Evolutionary conservation across 2,888 invertebrate genomes (phyloP), one percentile per base, ranked within the genome.

Genomic region (Aporophyla nigra): DNA sequence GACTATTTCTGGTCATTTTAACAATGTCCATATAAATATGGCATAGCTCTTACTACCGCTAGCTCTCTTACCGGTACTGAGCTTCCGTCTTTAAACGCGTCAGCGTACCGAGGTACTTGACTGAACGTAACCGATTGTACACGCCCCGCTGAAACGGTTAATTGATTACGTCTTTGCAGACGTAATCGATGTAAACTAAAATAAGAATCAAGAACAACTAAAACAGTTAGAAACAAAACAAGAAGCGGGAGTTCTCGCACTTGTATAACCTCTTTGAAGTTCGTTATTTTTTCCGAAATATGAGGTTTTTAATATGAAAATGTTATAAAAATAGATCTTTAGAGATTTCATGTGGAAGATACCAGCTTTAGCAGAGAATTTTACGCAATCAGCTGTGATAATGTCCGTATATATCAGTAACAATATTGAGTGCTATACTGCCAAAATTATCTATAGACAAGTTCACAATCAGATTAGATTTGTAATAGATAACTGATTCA

Each of bases 381-480:
- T 78, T 68, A 82, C 70, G 77, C 84, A 89, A 91, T 92, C 89
- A 88, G 76, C 81, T 78, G 72, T 76, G 83, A 87, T 90, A 62
- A 83, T 90, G 86, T 86, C 81, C 85, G 82, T 89, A 87, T 84
- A 82, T 85, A 90, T 88, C 83, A 82, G 80, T 88, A 88, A 92
- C 87, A 87, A 80, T 81, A 89, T 87, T 87, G 88, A 92, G 89
- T 91, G 91, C 80, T 84, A 81, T 70, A 90, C 87, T 87, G 85
- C 67, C 76, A n/a, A 58, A 74, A 80, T 85, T 89, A 90, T 87
- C 88, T 85, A 71, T 76, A 51, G 69, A 70, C 62, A 73, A 78
- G 84, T 86, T 86, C 78, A 76, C 67, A 71, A 43, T 51, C 12
- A 70, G 90, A 92, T 92, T 76, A 91, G 85, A 90, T 87, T 87